These are phyloP conservation scores for Pelodytes ibericus DNA, from an alignment of 2,797 vertebrate genomes.

Conservation along the genomic window DNA sequence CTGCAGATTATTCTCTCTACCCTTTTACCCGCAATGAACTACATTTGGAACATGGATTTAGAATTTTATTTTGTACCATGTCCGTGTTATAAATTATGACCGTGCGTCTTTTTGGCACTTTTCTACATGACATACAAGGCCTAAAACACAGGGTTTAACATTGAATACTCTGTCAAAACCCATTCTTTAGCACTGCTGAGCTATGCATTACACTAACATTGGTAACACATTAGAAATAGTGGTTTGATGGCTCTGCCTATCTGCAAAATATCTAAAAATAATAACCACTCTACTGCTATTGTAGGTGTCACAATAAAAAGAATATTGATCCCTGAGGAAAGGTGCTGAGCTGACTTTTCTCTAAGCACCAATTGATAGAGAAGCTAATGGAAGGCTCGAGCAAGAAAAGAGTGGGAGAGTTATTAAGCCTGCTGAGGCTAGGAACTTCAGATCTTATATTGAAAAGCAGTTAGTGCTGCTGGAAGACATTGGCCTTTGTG, in stretches of 20 bases:
- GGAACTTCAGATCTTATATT: constrained; percentile 42
- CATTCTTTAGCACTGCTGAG: constrained; percentile 11
- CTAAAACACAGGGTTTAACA: background rate
- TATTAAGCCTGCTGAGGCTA: constrained; percentile 49
- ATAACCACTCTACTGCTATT: constrained; percentile 44
- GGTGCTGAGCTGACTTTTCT: constrained; percentile 53
- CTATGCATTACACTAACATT: background rate
- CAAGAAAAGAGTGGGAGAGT: constrained; percentile 38
- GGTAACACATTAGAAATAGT: constrained; percentile 29
- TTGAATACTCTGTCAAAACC: background rate
- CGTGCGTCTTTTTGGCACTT: background rate
- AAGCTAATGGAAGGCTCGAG: constrained; percentile 53
- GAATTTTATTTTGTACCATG: too few relatives aligned
- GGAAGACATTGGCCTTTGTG: constrained; percentile 39
- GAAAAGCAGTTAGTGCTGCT: constrained; percentile 46
- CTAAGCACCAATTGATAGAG: constrained; percentile 53
- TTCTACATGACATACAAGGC: background rate
- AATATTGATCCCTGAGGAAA: constrained; percentile 54
- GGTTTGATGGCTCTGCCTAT: constrained; percentile 44
- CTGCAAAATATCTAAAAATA: constrained; percentile 49
- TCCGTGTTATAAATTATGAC: background rate
- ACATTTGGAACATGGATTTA: too few relatives aligned
- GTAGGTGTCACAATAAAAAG: constrained; percentile 53
- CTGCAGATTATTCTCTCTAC: too few relatives aligned
- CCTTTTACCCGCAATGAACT: too few relatives aligned